Percentiles rank a stretch among this genome's conserved stretches.
Evolutionary conservation across 2,888 invertebrate species (phyloP).

Genomic region (Philonicus albiceps): DNA sequence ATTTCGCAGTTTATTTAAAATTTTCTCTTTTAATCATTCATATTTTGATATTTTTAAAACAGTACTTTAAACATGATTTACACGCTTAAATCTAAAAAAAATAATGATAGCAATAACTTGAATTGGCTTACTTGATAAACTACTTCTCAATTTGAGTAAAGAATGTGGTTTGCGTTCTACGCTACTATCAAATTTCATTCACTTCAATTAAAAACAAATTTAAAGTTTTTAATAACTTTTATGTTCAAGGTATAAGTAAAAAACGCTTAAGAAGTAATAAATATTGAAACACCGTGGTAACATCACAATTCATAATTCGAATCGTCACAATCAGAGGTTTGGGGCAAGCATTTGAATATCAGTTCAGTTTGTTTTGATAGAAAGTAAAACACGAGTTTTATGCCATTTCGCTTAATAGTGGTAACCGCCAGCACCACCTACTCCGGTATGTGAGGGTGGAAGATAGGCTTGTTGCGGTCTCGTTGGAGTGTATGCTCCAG

Average conservation of each 20-base stretch:
- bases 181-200: neutral
- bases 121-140: too few relatives aligned
- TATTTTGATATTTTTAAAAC: too few relatives aligned
- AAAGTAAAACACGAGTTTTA: neutral
- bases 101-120: too few relatives aligned
- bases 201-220: neutral
- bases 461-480: conserved; percentile 55
- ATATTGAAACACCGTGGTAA: conserved; percentile 37
- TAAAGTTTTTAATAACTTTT: conserved; percentile 29
- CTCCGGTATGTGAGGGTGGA: conserved; percentile 52
- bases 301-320: conserved; percentile 32
- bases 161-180: too few relatives aligned
- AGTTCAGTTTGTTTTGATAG: neutral
- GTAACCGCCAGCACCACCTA: conserved; percentile 43
- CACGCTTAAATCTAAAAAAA: too few relatives aligned
- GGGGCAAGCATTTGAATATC: conserved; percentile 21
- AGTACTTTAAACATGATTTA: too few relatives aligned
- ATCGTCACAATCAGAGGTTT: neutral
- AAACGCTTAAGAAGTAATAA: conserved; percentile 39
- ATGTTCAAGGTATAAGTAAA: conserved; percentile 3
- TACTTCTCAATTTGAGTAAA: too few relatives aligned
- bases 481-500: conserved; percentile 47
- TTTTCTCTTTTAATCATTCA: too few relatives aligned
- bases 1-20: too few relatives aligned
- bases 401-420: conserved; percentile 42